These are phyloP conservation scores for Tetragnatha versicolor DNA, from an alignment of 1,140 invertebrate genomes.

Conservation along the genomic window DNA sequence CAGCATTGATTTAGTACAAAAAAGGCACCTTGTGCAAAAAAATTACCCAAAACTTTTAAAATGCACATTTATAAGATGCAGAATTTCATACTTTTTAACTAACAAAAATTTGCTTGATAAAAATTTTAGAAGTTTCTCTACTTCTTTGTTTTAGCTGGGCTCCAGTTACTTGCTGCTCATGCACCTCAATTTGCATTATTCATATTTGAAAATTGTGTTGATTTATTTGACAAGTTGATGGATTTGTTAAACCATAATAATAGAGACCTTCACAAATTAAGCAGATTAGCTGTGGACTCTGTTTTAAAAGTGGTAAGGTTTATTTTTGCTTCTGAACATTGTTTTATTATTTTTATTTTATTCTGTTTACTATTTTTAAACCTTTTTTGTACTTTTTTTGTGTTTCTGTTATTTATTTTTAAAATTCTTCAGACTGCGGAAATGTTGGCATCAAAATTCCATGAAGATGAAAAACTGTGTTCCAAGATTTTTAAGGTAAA, in stretches of 20 bases:
- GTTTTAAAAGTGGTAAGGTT: constrained; percentile 34
- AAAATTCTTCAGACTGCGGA: constrained; percentile 40
- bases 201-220: constrained; percentile 35
- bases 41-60: too few species aligned
- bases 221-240: constrained; percentile 27
- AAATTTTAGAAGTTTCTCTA: background rate
- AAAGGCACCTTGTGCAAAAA: too few species aligned
- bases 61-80: background rate
- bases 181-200: constrained; percentile 24
- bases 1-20: too few species aligned
- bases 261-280: constrained; percentile 29
- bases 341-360: background rate
- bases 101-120: background rate
- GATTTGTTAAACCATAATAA: constrained; percentile 8
- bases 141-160: constrained; percentile 28
- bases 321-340: background rate
- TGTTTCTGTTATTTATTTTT: background rate
- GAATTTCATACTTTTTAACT: background rate
- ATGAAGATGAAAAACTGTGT: constrained; percentile 1
- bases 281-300: constrained; percentile 11
- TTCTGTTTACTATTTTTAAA: background rate
- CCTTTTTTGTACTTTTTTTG: background rate
- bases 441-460: constrained; percentile 20
- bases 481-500: constrained; percentile 39
- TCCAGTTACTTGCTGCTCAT: constrained; percentile 35